phyloP scores from a whole-genome alignment of 2,888 invertebrate genomes.

The Cerastis rubricosa region DNA sequence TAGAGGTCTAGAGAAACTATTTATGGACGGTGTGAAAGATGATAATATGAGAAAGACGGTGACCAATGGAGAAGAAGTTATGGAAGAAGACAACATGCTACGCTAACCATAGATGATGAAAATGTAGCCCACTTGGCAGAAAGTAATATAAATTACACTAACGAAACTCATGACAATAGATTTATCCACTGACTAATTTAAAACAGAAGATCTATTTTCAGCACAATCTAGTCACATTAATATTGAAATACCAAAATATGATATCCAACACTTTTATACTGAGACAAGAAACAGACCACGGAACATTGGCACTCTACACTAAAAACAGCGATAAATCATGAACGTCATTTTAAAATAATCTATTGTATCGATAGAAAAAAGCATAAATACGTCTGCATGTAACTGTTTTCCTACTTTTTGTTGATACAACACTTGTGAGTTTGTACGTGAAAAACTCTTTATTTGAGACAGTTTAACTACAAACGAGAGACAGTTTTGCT shows the following conservation, averaged over 20 bases:
- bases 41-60: not conserved
- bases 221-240: not conserved
- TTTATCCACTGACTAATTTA: not conserved
- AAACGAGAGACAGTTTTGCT: conserved; percentile 10
- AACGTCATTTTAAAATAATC: conserved; percentile 48
- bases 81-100: not conserved
- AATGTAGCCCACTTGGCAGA: not conserved
- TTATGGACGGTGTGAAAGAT: not conserved
- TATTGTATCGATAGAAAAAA: conserved; percentile 38
- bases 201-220: not conserved
- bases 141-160: not conserved
- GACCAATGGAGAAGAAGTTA: not conserved
- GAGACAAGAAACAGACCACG: conserved; percentile 43
- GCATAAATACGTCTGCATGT: conserved; percentile 25
- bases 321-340: conserved; percentile 48
- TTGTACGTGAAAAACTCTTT: conserved; percentile 13
- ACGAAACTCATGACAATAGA: too few relatives aligned
- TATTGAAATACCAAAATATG: not conserved
- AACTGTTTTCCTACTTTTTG: conserved; percentile 45
- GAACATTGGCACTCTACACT: conserved; percentile 24
- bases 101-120: not conserved
- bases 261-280: conserved; percentile 1
- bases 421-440: conserved; percentile 1
- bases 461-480: not conserved
- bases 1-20: not conserved